These are phyloP conservation scores for Eidolon dupreanum DNA, from an alignment of 2,797 vertebrate species.

Conservation along the genomic window DNA sequence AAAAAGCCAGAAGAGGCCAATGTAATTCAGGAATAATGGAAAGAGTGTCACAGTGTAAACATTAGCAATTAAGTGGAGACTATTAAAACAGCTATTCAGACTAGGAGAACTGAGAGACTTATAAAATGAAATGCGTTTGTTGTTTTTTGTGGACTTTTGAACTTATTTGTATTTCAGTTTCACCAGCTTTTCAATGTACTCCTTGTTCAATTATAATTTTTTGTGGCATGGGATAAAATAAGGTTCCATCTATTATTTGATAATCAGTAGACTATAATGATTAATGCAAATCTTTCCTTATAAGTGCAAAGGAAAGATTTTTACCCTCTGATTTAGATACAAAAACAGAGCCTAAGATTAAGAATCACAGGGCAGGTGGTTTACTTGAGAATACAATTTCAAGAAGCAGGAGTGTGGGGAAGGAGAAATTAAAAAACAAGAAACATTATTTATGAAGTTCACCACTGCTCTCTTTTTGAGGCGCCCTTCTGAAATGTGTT, in stretches of 20 bases:
- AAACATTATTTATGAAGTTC: background rate
- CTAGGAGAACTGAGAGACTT: constrained; percentile 46
- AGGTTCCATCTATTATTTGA: background rate
- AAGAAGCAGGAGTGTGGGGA: background rate
- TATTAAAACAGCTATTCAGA: constrained; percentile 45
- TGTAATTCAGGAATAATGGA: constrained; percentile 55
- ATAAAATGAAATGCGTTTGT: constrained; percentile 53
- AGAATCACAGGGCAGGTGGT: background rate
- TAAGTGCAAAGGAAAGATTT: constrained; percentile 1
- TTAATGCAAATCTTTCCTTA: background rate
- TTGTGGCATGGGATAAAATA: background rate
- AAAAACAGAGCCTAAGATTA: background rate
- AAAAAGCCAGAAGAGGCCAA: constrained; percentile 64
- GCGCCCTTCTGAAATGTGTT: background rate
- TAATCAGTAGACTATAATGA: background rate
- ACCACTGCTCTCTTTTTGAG: background rate
- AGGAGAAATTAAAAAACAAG: background rate
- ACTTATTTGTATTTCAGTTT: constrained; percentile 29
- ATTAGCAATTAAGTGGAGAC: constrained; percentile 41
- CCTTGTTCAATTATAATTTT: background rate
- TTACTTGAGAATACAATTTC: background rate
- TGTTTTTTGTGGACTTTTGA: constrained; percentile 36
- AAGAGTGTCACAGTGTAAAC: background rate
- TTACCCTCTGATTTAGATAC: background rate
- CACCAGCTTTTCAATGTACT: background rate